Conservation (phyloP, 2,888 invertebrate species). For the Cheilosia vulpina region DNA sequence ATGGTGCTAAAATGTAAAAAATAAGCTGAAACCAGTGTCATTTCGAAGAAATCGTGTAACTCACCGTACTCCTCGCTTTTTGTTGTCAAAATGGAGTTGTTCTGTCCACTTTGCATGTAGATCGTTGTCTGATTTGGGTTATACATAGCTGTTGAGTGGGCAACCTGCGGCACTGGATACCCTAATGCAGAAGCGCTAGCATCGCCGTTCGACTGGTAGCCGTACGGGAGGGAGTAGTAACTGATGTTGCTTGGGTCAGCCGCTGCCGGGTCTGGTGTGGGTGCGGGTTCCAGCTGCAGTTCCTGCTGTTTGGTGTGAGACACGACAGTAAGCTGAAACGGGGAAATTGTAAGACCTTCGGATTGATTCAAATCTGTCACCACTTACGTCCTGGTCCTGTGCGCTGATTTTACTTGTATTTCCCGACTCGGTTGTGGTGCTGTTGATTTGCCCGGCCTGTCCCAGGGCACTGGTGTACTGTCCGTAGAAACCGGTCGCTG, state of each 20-base stretch:
- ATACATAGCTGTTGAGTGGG: conserved; percentile 60
- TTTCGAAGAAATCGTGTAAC: neutral
- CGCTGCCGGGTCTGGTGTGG: conserved; percentile 36
- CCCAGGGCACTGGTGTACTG: conserved; percentile 79
- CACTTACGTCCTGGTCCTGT: conserved; percentile 78
- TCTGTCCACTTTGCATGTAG: conserved; percentile 82
- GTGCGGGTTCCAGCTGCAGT: conserved; percentile 18
- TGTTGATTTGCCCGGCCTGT: conserved; percentile 76
- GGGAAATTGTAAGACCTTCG: neutral
- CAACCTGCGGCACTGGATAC: conserved; percentile 27
- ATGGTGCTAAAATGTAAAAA: conserved; percentile 33
- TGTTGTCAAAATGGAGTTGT: conserved; percentile 81
- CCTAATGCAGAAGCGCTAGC: conserved; percentile 25
- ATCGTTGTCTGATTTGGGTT: conserved; percentile 76
- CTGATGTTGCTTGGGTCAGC: conserved; percentile 56
- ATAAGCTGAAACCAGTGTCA: neutral
- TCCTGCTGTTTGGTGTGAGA: conserved; percentile 79
- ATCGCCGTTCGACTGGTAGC: conserved; percentile 79
- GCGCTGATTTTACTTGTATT: conserved; percentile 79
- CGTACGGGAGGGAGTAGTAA: conserved; percentile 81
- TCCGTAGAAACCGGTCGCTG: conserved; percentile 77
- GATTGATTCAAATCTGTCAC: conserved; percentile 35
- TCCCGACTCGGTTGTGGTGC: conserved; percentile 80
- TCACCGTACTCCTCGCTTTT: conserved; percentile 78
- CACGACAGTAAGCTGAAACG: conserved; percentile 79